phyloP scores from a whole-genome alignment of 2,113 vertebrate species.

The Gobius niger region DNA sequence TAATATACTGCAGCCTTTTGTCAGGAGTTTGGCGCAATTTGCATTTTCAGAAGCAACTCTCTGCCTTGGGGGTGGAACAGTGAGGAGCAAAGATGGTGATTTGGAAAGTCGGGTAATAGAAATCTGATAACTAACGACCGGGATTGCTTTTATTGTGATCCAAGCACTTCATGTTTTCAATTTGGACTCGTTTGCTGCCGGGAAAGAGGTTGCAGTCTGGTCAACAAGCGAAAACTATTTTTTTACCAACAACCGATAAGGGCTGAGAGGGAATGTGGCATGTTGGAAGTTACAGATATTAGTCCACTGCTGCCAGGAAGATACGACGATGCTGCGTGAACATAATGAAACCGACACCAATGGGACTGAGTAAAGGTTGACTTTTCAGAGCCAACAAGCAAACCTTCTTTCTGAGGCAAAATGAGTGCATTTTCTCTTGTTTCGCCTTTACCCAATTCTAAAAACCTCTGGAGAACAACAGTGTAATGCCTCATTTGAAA shows the following conservation, averaged over 20 bases:
- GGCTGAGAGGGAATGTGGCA: neutral
- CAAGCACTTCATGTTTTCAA: neutral
- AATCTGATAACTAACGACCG: constrained; percentile 4
- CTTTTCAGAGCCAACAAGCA: too few species aligned
- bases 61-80: neutral
- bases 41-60: constrained; percentile 6
- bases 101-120: neutral
- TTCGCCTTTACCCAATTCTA: too few species aligned
- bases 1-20: constrained; percentile 14
- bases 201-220: neutral
- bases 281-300: too few species aligned
- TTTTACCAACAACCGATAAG: neutral
- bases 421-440: too few species aligned
- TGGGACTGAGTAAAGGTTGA: too few species aligned
- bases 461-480: too few species aligned
- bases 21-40: constrained; percentile 12
- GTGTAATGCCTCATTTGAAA: too few species aligned
- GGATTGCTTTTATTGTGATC: neutral
- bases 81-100: neutral
- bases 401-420: too few species aligned
- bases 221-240: neutral
- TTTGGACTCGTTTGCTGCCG: neutral
- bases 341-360: too few species aligned
- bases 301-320: too few species aligned
- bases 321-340: too few species aligned